Evolutionary conservation across 2,113 vertebrate genomes (phyloP).

Genomic region (Oxygymnocypris stewartii): DNA sequence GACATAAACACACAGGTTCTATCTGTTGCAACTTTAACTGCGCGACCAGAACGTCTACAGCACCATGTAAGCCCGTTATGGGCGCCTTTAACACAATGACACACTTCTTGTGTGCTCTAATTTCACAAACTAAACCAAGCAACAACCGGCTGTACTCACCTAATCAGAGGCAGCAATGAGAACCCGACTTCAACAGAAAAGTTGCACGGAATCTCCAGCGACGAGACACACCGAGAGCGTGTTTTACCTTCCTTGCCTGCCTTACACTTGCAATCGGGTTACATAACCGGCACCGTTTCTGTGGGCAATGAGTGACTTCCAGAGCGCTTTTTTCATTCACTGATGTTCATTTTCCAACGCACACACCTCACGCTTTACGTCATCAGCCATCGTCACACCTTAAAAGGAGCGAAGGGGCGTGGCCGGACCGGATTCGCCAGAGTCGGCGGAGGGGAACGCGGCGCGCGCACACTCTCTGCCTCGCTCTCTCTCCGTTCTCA

Average conservation of each 20-base stretch:
- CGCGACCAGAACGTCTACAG: neutral
- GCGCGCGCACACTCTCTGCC: no score
- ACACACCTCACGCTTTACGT: slow-evolving; percentile 50
- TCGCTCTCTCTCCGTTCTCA: neutral
- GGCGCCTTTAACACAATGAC: slow-evolving; percentile 37
- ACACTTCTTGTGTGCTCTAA: slow-evolving; percentile 40
- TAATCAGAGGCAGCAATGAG: slow-evolving; percentile 29
- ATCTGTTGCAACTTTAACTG: neutral
- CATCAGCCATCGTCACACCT: slow-evolving; percentile 43
- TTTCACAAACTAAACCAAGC: slow-evolving; percentile 43
- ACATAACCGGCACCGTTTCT: slow-evolving; percentile 73
- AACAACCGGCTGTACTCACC: slow-evolving; percentile 61
- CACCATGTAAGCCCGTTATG: slow-evolving; percentile 1
- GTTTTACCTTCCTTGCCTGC: slow-evolving; percentile 58
- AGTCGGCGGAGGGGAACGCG: slow-evolving; percentile 39
- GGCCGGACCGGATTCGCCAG: slow-evolving; percentile 38
- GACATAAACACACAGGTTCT: neutral
- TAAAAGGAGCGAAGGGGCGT: slow-evolving; percentile 44
- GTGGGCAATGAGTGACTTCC: slow-evolving; percentile 62
- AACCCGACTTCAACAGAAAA: slow-evolving; percentile 41
- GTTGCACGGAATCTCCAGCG: slow-evolving; percentile 29
- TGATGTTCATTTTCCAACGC: slow-evolving; percentile 66
- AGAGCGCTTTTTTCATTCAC: slow-evolving; percentile 51
- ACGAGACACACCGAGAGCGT: slow-evolving; percentile 56
- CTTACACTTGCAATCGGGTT: slow-evolving; percentile 71